These are phyloP conservation scores for Saccostrea glomerata DNA, from an alignment of 1,140 invertebrate species.

Conservation along the genomic window DNA sequence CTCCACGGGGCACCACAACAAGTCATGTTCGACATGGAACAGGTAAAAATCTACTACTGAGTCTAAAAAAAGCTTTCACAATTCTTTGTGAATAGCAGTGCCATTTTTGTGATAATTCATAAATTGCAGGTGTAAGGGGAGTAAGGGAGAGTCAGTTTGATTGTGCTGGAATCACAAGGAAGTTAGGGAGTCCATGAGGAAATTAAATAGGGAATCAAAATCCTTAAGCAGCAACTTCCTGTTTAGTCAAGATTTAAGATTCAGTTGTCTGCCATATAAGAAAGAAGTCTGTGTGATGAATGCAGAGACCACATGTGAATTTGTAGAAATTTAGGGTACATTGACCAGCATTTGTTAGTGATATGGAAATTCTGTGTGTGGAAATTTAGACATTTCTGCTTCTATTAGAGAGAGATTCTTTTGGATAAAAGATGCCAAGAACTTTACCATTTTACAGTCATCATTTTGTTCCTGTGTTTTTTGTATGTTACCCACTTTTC, in stretches of 20 bases:
- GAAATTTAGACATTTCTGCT: neutral
- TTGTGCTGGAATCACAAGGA: neutral
- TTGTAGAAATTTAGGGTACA: neutral
- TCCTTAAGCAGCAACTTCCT: constrained; percentile 18
- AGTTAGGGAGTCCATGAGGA: neutral
- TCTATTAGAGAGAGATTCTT: neutral
- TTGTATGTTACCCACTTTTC: neutral
- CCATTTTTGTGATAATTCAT: too few relatives aligned
- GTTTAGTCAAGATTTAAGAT: neutral
- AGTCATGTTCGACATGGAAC: constrained; percentile 69
- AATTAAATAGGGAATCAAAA: neutral
- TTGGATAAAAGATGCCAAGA: neutral
- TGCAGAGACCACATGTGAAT: neutral
- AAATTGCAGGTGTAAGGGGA: neutral
- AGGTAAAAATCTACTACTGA: constrained; percentile 54
- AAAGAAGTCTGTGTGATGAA: neutral
- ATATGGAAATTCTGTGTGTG: neutral
- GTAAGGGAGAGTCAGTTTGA: neutral
- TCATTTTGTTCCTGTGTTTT: neutral
- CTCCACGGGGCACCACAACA: constrained; percentile 65
- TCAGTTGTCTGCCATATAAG: too few relatives aligned
- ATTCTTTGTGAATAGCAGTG: too few relatives aligned
- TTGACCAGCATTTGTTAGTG: neutral
- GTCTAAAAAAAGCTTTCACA: neutral
- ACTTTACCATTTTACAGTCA: neutral